Evolutionary conservation across 2,113 vertebrate genomes (phyloP).

Genomic region (Columbina picui): DNA sequence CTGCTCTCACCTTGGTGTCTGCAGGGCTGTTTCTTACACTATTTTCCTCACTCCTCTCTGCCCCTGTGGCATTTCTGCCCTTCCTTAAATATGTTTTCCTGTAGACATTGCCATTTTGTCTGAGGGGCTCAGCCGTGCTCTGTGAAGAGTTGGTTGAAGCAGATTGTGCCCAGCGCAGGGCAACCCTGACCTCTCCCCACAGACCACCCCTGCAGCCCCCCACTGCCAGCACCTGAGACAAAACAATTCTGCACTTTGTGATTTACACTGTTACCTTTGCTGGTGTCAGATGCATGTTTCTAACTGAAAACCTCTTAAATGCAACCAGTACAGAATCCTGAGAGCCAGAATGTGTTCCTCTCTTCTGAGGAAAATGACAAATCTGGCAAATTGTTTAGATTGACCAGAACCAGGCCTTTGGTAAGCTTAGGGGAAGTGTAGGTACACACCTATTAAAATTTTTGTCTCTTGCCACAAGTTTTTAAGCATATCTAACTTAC

Average conservation of each 20-base stretch:
- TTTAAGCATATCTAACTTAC: neutral
- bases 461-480: neutral
- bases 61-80: neutral
- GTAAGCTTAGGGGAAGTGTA: neutral
- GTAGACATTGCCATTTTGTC: neutral
- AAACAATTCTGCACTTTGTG: neutral
- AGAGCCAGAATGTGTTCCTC: neutral
- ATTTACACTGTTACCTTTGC: neutral
- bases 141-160: fast-evolving
- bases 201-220: neutral
- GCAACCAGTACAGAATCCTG: neutral
- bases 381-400: neutral
- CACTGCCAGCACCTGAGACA: fast-evolving
- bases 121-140: neutral
- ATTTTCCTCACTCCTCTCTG: neutral
- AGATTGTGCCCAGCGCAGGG: fast-evolving
- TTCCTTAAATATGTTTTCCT: neutral
- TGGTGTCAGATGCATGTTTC: neutral
- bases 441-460: neutral
- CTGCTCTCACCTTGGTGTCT: neutral
- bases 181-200: no score
- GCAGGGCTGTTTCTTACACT: neutral
- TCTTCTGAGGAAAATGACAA: neutral
- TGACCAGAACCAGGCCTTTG: neutral
- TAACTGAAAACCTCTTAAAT: neutral